Evolutionary conservation across 2,113 vertebrate genomes (phyloP).

Genomic region (Chloebia gouldiae): DNA sequence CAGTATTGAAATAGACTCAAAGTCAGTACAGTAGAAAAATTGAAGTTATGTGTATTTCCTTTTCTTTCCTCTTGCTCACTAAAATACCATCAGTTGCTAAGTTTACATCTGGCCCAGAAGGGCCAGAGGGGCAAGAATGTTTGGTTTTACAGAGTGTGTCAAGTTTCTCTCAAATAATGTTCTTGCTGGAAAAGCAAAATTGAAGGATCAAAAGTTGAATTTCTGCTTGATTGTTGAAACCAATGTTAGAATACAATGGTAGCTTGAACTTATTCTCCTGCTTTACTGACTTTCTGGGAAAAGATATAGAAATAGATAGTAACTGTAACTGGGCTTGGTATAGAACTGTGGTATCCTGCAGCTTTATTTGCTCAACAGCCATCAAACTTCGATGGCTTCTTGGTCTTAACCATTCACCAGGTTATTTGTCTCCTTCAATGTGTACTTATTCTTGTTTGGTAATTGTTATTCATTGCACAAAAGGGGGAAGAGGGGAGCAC

Average conservation of each 20-base stretch:
- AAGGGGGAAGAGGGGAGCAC: conserved; percentile 33
- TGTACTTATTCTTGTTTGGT: conserved; percentile 51
- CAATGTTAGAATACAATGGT: conserved; percentile 31
- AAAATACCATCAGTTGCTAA: not conserved
- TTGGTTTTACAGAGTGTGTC: conserved; percentile 31
- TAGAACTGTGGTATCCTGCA: conserved; percentile 63
- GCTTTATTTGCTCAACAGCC: conserved; percentile 69
- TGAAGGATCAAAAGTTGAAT: conserved; percentile 50
- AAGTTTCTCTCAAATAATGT: not conserved
- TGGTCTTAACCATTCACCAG: conserved; percentile 57
- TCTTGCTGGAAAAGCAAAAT: conserved; percentile 29
- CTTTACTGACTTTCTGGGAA: conserved; percentile 50
- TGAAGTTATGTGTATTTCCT: conserved; percentile 8
- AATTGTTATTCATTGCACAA: conserved; percentile 60
- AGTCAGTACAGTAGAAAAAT: conserved; percentile 12
- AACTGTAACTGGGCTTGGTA: conserved; percentile 56
- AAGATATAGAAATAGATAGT: conserved; percentile 59
- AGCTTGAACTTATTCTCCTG: conserved; percentile 41
- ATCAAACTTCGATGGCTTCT: conserved; percentile 40
- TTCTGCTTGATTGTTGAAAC: conserved; percentile 50
- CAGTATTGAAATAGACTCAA: conserved; percentile 32
- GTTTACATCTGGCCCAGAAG: conserved; percentile 14
- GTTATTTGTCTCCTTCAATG: conserved; percentile 45
- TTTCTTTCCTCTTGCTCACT: conserved; percentile 7
- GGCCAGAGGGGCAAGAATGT: not conserved